Conservation (phyloP, 2,888 invertebrate genomes). For the Lamproptera curius region DNA sequence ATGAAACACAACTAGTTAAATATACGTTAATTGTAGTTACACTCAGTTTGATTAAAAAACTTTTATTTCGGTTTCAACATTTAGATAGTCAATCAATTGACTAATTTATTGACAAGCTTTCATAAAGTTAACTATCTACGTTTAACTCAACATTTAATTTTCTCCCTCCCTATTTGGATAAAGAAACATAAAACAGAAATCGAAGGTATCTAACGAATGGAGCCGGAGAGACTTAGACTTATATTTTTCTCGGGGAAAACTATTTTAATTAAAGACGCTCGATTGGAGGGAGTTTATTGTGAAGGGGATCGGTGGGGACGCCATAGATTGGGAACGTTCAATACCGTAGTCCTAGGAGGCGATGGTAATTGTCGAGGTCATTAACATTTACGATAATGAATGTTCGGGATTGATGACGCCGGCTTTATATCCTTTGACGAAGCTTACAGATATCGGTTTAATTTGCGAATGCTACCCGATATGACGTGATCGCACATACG, state of each 20-base stretch:
- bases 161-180: not conserved
- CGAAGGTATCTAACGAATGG: constrained; percentile 40
- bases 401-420: constrained; percentile 57
- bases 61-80: too few relatives aligned
- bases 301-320: constrained; percentile 54
- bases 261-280: constrained; percentile 69
- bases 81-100: too few relatives aligned
- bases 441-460: constrained; percentile 44
- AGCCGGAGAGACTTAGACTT: constrained; percentile 39
- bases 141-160: too few relatives aligned
- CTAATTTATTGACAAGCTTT: too few relatives aligned
- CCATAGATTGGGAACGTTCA: constrained; percentile 66
- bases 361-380: constrained; percentile 67
- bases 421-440: constrained; percentile 51
- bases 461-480: constrained; percentile 33
- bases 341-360: constrained; percentile 56
- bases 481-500: not conserved
- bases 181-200: constrained; percentile 25
- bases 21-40: too few relatives aligned
- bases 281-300: constrained; percentile 65
- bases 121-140: too few relatives aligned
- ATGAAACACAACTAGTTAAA: too few relatives aligned
- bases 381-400: constrained; percentile 75
- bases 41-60: too few relatives aligned
- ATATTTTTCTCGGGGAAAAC: constrained; percentile 58